Conservation (phyloP, 2,113 vertebrate genomes). For the Rhadina sibilatrix region DNA sequence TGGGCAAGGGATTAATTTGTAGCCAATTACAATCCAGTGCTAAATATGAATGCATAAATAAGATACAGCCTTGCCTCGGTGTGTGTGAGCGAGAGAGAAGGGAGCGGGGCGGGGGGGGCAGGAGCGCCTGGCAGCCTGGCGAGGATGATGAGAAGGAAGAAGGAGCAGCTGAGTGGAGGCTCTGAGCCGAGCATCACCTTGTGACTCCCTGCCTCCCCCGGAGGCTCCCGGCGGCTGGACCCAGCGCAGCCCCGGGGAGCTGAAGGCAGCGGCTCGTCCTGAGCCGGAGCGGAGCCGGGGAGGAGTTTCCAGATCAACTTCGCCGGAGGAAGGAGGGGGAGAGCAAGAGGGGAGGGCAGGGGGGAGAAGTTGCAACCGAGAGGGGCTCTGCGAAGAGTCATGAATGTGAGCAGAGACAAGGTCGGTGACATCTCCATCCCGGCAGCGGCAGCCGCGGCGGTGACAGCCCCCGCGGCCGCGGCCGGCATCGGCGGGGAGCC, state of each 20-base stretch:
- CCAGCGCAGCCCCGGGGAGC: background rate
- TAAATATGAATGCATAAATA: conserved; percentile 87
- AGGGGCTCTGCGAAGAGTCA: conserved; percentile 51
- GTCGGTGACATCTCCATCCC: conserved; percentile 77
- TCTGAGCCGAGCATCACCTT: conserved; percentile 58
- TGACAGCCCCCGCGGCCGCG: conserved; percentile 34
- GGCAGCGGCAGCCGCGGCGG: conserved; percentile 41
- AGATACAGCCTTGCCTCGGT: conserved; percentile 39
- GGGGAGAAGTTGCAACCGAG: background rate
- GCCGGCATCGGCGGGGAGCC: conserved; percentile 67
- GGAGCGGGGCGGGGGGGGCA: conserved; percentile 42
- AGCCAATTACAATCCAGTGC: conserved; percentile 85
- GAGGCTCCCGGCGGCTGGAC: background rate
- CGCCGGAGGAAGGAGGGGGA: background rate
- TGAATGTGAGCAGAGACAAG: conserved; percentile 81
- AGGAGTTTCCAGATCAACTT: conserved; percentile 58
- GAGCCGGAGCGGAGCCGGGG: background rate
- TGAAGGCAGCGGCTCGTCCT: background rate
- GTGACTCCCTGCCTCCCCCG: conserved; percentile 32
- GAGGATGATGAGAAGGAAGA: conserved; percentile 72
- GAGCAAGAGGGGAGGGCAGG: background rate
- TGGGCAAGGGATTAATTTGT: conserved; percentile 86
- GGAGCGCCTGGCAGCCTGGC: conserved; percentile 61
- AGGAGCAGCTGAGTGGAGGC: conserved; percentile 63
- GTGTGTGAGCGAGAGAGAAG: conserved; percentile 35